These are phyloP conservation scores for Drosophila funebris DNA, from an alignment of 1,140 invertebrate species.

Conservation along the genomic window DNA sequence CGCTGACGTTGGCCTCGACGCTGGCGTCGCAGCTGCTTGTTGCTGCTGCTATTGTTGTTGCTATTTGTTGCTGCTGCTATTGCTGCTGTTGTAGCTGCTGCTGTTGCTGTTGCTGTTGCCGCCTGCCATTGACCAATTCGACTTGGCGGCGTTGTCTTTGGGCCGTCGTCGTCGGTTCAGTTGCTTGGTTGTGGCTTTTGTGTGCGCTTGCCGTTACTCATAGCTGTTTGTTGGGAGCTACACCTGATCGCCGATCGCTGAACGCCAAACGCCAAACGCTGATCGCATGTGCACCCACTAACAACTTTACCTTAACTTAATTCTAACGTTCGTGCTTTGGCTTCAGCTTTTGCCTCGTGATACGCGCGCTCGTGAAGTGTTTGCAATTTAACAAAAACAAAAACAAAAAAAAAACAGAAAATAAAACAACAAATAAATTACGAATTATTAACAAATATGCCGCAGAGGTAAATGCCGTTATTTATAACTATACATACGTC, in stretches of 20 bases:
- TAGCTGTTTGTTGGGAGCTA: not conserved
- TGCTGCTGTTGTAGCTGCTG: slow-evolving; percentile 4
- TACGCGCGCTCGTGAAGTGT: slow-evolving; percentile 43
- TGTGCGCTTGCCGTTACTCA: slow-evolving; percentile 23
- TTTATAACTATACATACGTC: slow-evolving; percentile 22
- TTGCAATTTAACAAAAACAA: no score
- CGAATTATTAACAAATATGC: slow-evolving; percentile 51
- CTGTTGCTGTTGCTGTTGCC: not conserved
- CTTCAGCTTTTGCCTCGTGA: slow-evolving; percentile 50
- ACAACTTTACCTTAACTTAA: not conserved
- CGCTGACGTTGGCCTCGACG: slow-evolving; percentile 23
- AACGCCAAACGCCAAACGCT: not conserved
- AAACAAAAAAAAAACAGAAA: no score
- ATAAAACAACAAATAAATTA: slow-evolving; percentile 28
- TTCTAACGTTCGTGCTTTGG: not conserved
- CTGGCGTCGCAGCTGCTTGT: not conserved
- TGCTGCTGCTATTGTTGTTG: not conserved
- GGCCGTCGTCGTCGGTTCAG: slow-evolving; percentile 45
- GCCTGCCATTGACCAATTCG: slow-evolving; percentile 49
- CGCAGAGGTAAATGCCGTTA: slow-evolving; percentile 72
- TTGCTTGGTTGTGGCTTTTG: slow-evolving; percentile 54
- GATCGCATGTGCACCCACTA: slow-evolving; percentile 27
- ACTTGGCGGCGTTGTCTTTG: slow-evolving; percentile 41
- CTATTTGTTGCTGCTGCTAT: not conserved
- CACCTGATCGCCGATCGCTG: slow-evolving; percentile 19